phyloP scores from a whole-genome alignment of 2,113 vertebrate genomes.

The Haliaeetus leucogaster region DNA sequence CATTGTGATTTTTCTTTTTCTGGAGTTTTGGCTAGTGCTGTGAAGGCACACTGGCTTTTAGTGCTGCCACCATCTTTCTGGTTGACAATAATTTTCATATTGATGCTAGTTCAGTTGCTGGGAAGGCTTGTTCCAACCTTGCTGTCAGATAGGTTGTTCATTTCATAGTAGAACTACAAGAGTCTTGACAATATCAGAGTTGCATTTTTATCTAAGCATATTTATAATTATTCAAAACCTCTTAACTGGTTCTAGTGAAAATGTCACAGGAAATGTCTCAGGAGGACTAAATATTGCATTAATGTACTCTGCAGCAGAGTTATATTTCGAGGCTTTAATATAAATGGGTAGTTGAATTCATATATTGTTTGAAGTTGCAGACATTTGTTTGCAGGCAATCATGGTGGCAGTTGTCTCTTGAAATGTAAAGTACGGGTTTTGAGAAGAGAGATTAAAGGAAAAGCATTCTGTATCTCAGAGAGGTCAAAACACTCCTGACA shows the following conservation, averaged over 20 bases:
- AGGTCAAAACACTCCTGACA: not conserved
- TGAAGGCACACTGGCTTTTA: not conserved
- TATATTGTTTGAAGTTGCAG: not conserved
- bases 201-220: not conserved
- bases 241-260: not conserved
- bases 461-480: not conserved
- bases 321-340: not conserved
- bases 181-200: not conserved
- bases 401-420: not conserved
- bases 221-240: not conserved
- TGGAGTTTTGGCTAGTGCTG: not conserved
- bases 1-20: not conserved
- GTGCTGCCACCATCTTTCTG: not conserved
- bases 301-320: not conserved
- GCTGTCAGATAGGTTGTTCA: not conserved
- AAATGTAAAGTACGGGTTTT: not conserved
- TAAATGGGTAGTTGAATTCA: not conserved
- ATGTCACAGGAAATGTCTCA: not conserved
- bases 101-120: not conserved
- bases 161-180: not conserved
- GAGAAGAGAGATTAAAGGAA: not conserved
- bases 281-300: not conserved
- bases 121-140: not conserved
- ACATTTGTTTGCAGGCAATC: not conserved
- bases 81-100: not conserved